Evolutionary conservation across 2,797 vertebrate genomes (phyloP).

Genomic region (Ataeniobius toweri): DNA sequence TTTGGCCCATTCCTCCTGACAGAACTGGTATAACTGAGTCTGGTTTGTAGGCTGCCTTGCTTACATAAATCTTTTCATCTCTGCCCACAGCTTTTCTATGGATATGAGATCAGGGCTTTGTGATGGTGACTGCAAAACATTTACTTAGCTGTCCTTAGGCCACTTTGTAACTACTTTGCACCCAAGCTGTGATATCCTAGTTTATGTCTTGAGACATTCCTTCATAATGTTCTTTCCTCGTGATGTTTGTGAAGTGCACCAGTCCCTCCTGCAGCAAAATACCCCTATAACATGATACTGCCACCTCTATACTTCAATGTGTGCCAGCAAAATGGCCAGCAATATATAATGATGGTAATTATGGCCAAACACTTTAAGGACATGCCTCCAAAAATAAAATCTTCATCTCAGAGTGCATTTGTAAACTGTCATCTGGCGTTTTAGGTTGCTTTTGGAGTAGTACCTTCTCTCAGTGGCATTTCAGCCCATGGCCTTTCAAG

Average conservation of each 20-base stretch:
- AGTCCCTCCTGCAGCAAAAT: neutral
- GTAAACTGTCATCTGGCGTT: neutral
- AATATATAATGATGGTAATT: neutral
- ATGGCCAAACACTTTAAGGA: neutral
- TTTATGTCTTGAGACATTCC: too few relatives aligned
- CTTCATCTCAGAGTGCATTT: neutral
- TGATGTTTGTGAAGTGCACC: neutral
- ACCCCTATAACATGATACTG: neutral
- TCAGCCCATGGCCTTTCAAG: neutral
- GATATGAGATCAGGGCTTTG: neutral
- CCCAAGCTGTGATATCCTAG: too few relatives aligned
- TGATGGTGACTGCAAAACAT: neutral
- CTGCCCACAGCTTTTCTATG: neutral
- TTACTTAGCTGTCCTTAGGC: neutral
- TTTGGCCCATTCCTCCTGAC: neutral
- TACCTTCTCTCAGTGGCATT: neutral
- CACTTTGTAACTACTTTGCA: too few relatives aligned
- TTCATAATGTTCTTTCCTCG: too few relatives aligned
- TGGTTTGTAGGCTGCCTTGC: neutral
- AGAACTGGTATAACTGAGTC: neutral
- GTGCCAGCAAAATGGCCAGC: too few relatives aligned
- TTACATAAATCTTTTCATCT: neutral
- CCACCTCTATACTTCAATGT: neutral
- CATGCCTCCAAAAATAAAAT: neutral
- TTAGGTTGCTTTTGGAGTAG: neutral